Conservation (phyloP, 2,888 invertebrate species). For the Euphydryas editha region DNA sequence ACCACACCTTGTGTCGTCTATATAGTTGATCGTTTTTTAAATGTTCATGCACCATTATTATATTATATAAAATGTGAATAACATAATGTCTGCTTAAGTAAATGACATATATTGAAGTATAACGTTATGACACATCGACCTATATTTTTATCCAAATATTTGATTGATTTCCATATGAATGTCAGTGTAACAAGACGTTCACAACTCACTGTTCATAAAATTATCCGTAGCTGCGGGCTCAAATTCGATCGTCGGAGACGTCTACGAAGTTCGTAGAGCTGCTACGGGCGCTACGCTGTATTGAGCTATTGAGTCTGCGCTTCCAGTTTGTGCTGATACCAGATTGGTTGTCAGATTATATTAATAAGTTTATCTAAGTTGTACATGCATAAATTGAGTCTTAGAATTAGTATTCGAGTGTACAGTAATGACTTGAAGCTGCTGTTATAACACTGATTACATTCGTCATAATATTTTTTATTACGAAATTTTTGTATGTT, state of each 20-base stretch:
- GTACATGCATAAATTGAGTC: not conserved
- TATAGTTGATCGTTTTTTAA: too few species aligned
- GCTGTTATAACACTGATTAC: too few species aligned
- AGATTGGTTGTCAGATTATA: not conserved
- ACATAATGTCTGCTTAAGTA: too few species aligned
- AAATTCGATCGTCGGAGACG: constrained; percentile 21
- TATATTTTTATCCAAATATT: not conserved
- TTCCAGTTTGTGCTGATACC: not conserved
- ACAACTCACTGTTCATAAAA: constrained; percentile 9
- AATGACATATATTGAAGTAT: too few species aligned
- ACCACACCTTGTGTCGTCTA: too few species aligned
- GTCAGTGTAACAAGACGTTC: constrained; percentile 1
- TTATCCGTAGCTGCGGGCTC: constrained; percentile 8
- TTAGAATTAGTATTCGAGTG: not conserved
- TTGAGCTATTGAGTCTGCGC: constrained; percentile 1
- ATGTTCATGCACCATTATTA: too few species aligned
- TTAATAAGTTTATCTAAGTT: not conserved
- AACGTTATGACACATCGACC: too few species aligned
- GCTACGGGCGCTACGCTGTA: constrained; percentile 20
- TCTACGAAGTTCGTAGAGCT: constrained; percentile 30
- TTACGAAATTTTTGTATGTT: too few species aligned
- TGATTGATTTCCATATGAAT: not conserved
- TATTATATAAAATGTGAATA: too few species aligned
- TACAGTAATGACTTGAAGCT: not conserved
- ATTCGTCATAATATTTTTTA: not conserved